phyloP scores from a whole-genome alignment of 2,797 vertebrate species.

The Catamblyrhynchus diadema region DNA sequence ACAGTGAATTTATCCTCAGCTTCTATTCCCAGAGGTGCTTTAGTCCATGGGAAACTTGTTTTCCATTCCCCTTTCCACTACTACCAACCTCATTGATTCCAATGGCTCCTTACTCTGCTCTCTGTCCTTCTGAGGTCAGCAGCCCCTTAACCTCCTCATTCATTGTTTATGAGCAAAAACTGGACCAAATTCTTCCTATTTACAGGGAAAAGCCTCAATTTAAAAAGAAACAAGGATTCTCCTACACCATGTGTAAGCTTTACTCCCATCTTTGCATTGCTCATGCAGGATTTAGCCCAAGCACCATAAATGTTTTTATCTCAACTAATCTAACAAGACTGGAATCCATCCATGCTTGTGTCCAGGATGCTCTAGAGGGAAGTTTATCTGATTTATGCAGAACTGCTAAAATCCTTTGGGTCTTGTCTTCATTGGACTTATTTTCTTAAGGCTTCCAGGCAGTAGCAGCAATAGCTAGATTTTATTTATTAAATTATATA shows the following conservation, averaged over 20 bases:
- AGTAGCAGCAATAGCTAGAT: neutral
- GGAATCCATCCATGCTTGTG: neutral
- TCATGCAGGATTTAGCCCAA: neutral
- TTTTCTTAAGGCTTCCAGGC: neutral
- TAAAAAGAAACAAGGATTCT: neutral
- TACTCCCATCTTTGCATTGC: neutral
- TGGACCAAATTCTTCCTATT: neutral
- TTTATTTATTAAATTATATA: neutral
- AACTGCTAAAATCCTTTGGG: neutral
- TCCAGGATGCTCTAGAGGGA: neutral
- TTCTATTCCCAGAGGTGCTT: constrained; percentile 9
- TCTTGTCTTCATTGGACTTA: neutral
- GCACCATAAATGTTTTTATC: neutral
- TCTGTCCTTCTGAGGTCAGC: neutral
- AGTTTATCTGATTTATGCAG: neutral
- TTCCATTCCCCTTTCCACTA: neutral
- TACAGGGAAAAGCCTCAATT: neutral
- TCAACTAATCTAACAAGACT: neutral
- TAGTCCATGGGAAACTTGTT: constrained; percentile 14
- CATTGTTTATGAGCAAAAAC: neutral
- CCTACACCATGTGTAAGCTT: neutral
- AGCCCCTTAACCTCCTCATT: neutral
- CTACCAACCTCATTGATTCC: neutral
- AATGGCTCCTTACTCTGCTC: neutral
- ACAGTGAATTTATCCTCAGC: neutral